These are phyloP conservation scores for Psammodynastes pulverulentus DNA, from an alignment of 2,113 vertebrate genomes.

Conservation along the genomic window DNA sequence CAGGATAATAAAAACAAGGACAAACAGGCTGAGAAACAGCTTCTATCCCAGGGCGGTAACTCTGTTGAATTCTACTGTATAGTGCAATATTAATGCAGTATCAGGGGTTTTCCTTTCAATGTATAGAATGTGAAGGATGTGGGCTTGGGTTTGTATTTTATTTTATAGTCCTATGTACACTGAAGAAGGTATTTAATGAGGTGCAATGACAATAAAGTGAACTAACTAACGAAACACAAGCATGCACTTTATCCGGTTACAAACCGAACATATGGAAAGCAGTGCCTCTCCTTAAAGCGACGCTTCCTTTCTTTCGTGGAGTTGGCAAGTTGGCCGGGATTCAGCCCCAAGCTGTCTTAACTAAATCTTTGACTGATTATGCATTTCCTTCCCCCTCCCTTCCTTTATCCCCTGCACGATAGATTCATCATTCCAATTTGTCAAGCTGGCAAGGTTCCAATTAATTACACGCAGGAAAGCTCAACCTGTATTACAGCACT, in stretches of 20 bases:
- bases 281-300: conserved; percentile 74
- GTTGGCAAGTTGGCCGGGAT: conserved; percentile 79
- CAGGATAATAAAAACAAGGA: no score
- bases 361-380: conserved; percentile 99
- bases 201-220: no score
- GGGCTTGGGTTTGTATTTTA: no score
- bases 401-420: conserved; percentile 91
- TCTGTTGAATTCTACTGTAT: no score
- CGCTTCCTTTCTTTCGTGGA: conserved; percentile 86
- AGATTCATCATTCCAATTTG: conserved; percentile 99
- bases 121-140: no score
- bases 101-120: no score
- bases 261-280: conserved; percentile 81
- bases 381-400: conserved; percentile 76
- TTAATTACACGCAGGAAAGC: conserved; percentile 92
- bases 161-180: no score
- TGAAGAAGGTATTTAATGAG: no score
- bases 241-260: conserved; percentile 69
- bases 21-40: no score
- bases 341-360: conserved; percentile 84
- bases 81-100: no score
- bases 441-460: conserved; percentile 97
- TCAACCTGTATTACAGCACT: conserved; percentile 81
- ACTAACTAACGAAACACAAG: no score
- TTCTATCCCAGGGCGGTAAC: no score